Percentiles rank a stretch among this genome's conserved stretches.
Evolutionary conservation across 2,113 vertebrate genomes (phyloP).

Genomic region (Vulpes ferrilata): DNA sequence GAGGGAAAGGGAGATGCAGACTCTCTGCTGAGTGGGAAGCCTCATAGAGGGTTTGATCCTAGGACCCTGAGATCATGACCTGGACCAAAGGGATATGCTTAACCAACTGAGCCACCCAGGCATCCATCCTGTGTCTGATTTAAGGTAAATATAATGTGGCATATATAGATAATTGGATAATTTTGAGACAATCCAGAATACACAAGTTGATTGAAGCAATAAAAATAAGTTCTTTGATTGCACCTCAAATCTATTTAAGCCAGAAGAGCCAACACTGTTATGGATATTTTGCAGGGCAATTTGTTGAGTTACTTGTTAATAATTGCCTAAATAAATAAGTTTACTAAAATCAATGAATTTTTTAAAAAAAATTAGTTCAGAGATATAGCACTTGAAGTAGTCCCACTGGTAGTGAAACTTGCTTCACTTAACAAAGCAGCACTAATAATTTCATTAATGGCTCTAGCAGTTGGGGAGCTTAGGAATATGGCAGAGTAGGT

Average conservation of each 20-base stretch:
- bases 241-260: neutral
- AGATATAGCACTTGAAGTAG: neutral
- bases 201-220: neutral
- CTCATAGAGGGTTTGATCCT: too few species aligned
- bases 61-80: too few species aligned
- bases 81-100: too few species aligned
- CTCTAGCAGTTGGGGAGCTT: neutral
- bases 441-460: neutral
- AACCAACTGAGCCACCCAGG: too few species aligned
- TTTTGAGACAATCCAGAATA: neutral
- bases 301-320: neutral
- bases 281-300: neutral
- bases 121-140: neutral
- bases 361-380: neutral
- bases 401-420: neutral
- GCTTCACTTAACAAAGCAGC: neutral
- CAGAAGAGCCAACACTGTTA: neutral
- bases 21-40: too few species aligned
- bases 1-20: too few species aligned
- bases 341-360: neutral
- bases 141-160: neutral
- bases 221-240: neutral
- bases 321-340: neutral
- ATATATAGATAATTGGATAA: neutral
- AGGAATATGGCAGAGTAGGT: too few species aligned